phyloP scores from a whole-genome alignment of 2,113 vertebrate species.

The Lucifuga dentata region DNA sequence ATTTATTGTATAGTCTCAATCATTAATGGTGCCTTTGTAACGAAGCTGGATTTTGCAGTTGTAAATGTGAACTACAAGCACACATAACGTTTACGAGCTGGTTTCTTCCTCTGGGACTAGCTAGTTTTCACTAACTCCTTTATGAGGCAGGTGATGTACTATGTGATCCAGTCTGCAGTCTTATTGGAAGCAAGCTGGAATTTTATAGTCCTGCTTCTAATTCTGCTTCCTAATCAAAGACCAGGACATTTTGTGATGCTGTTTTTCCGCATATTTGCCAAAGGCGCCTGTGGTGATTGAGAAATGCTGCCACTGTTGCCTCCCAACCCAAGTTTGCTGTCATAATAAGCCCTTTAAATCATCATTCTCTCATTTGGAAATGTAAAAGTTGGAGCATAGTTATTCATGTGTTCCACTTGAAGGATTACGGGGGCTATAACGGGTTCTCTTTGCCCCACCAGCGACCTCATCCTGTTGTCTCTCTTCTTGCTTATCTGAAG shows the following conservation, averaged over 20 bases:
- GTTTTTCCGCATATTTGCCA: slow-evolving; percentile 5
- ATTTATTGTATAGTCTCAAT: slow-evolving; percentile 15
- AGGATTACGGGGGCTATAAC: background rate
- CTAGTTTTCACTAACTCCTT: slow-evolving; percentile 47
- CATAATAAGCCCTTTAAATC: slow-evolving; percentile 12
- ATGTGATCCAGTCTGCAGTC: slow-evolving; percentile 9
- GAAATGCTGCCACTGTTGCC: slow-evolving; percentile 31
- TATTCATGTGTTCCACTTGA: slow-evolving; percentile 49
- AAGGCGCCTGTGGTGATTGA: slow-evolving; percentile 1
- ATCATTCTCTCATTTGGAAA: slow-evolving; percentile 35
- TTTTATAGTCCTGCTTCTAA: background rate
- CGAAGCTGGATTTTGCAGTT: slow-evolving; percentile 33
- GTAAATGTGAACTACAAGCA: slow-evolving; percentile 41
- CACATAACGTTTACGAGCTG: slow-evolving; percentile 48
- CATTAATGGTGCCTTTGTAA: slow-evolving; percentile 40
- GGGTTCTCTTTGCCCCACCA: slow-evolving; percentile 5
- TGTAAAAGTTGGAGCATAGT: background rate
- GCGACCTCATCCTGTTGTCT: slow-evolving; percentile 35
- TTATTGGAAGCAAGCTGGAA: background rate
- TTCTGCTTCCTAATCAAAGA: slow-evolving; percentile 10
- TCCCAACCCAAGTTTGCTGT: slow-evolving; percentile 31
- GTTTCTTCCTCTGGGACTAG: slow-evolving; percentile 48
- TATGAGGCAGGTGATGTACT: slow-evolving; percentile 50
- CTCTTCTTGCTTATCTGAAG: slow-evolving; percentile 57
- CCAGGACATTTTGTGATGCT: background rate